Evolutionary conservation across 2,797 vertebrate genomes (phyloP).

Genomic region (Pseudochirops cupreus): DNA sequence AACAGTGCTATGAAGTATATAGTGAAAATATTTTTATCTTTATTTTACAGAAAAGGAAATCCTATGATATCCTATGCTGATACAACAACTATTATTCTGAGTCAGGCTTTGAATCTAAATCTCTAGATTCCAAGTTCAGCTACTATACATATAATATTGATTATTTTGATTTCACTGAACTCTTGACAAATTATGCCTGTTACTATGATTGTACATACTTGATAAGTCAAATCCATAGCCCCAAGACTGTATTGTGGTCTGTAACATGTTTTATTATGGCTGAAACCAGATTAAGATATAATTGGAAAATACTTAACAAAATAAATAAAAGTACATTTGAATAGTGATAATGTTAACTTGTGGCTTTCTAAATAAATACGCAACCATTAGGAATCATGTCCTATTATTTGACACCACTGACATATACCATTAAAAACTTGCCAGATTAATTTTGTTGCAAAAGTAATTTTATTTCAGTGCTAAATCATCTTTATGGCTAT

Average conservation of each 20-base stretch:
- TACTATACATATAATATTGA: background rate
- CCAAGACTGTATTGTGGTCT: background rate
- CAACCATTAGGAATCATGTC: background rate
- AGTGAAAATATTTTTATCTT: background rate
- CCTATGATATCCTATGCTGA: background rate
- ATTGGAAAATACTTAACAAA: background rate
- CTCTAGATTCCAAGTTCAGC: no score
- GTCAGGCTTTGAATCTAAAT: background rate
- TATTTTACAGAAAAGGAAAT: background rate
- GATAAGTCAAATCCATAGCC: background rate
- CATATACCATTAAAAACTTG: background rate
- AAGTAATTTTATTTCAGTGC: constrained; percentile 21
- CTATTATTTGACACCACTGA: background rate
- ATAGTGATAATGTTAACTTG: background rate
- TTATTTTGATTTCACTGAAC: background rate
- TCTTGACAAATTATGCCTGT: no score
- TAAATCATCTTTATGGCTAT: background rate
- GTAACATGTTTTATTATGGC: background rate
- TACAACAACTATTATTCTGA: background rate
- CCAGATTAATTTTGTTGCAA: background rate
- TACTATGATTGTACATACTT: background rate
- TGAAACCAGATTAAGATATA: background rate
- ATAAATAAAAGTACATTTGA: background rate
- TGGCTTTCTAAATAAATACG: background rate
- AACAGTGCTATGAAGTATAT: background rate